Base-by-base conservation (phyloP, 2,797 vertebrate species). In the Gymnoscopelus braueri region DNA sequence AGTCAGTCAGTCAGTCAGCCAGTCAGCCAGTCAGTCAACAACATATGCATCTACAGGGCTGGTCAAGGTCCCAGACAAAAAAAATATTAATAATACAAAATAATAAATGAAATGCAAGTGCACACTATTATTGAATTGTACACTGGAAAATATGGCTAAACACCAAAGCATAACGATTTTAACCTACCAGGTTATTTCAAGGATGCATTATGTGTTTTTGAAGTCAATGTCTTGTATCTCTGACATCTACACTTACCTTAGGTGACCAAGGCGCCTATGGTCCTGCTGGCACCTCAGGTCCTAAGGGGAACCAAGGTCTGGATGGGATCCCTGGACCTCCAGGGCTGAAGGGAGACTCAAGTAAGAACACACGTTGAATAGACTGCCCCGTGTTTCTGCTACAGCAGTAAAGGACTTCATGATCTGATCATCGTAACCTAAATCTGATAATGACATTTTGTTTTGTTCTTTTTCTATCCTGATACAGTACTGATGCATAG, bases 251-350 rank as follows among this genome's bases (percentile, higher is more conserved):
- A 3, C 69, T 69, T 67, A 1, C 24, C 29, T 56, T 69, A 93
- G 97, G 97, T 83, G 77, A 83, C 4, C 56, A 51, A 68, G 96
- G 96, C 65, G 87, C 1, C 26, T 78, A 80, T 13, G 96, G 97
- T 7, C 55, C 70, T 35, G 67, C 72, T 54, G 95, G 96, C 7
- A 67, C 69, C 77, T 72, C 81, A 24, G 97, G 97, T 57, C 93
- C 93, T 52, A 96, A 95, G 84, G 96, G 97, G 24, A 89, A 91
- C 26, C 94, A 94, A 9, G 97, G 96, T 44, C 84, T 67, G 53
- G 95, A 97, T 63, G 96, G 95, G 32, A 94, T 96, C 75, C 96
- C 96, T 63, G 96, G 96, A 3, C 93, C 93, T 83, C 87, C 93
- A 47, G 96, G 96, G 26, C 93, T 93, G 84, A 97, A 96, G 89